Conservation (phyloP, 2,113 vertebrate genomes). For the Ptilorrhoa leucosticta region DNA sequence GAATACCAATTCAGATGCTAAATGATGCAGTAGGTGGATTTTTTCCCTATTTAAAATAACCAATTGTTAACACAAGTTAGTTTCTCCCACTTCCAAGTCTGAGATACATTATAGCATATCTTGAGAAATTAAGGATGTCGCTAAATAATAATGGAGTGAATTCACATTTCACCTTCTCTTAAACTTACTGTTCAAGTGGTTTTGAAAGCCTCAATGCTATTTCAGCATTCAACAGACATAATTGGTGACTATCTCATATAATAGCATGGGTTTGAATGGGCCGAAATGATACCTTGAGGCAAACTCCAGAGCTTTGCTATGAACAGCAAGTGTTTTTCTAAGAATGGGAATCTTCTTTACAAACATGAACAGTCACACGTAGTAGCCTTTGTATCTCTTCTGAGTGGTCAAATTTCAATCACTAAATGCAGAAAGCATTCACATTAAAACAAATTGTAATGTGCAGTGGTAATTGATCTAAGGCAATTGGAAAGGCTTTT, state of each 20-base stretch:
- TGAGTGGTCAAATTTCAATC: not conserved
- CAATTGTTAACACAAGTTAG: not conserved
- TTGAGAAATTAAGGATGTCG: not conserved
- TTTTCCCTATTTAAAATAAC: slow-evolving; percentile 29
- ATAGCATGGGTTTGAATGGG: not conserved
- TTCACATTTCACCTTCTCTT: not conserved
- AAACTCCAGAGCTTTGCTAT: not conserved
- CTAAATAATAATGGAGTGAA: not conserved
- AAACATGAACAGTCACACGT: not conserved
- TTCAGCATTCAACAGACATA: not conserved
- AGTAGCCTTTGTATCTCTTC: not conserved
- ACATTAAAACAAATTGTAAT: not conserved
- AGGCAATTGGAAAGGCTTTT: not conserved
- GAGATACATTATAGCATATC: not conserved
- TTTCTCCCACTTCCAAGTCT: slow-evolving; percentile 15
- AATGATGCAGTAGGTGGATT: not conserved
- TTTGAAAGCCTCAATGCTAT: not conserved
- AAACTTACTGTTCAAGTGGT: not conserved
- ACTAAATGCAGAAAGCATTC: not conserved
- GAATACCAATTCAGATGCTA: slow-evolving; percentile 19
- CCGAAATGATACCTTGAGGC: not conserved
- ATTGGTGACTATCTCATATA: not conserved
- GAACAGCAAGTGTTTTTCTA: not conserved
- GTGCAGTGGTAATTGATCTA: not conserved
- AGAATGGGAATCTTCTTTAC: not conserved